phyloP scores from a whole-genome alignment of 2,113 vertebrate species.

The Sterrhoptilus dennistouni region DNA sequence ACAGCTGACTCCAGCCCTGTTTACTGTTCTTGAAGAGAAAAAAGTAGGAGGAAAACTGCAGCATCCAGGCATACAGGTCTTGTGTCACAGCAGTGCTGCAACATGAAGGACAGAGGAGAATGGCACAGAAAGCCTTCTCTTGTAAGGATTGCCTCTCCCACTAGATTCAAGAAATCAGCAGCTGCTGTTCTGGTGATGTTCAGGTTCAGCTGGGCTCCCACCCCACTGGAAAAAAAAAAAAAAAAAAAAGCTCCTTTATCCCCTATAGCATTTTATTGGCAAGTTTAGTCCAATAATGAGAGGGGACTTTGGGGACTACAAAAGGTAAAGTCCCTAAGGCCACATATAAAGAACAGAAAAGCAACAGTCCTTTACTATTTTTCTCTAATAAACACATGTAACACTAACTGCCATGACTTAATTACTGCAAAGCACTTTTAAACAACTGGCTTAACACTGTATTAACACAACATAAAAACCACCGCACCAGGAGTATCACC shows the following conservation, averaged over 20 bases:
- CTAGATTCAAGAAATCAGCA: background rate
- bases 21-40: background rate
- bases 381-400: slow-evolving; percentile 58
- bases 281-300: slow-evolving; percentile 12
- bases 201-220: slow-evolving; percentile 3
- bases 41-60: background rate
- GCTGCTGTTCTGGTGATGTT: background rate
- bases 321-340: slow-evolving; percentile 35
- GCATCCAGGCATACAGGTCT: background rate
- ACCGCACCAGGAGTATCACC: slow-evolving; percentile 16
- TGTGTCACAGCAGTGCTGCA: background rate
- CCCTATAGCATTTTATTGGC: slow-evolving; percentile 25
- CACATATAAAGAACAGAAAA: slow-evolving; percentile 9
- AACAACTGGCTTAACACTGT: slow-evolving; percentile 65
- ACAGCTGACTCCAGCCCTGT: background rate
- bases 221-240: background rate
- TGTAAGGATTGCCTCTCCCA: background rate
- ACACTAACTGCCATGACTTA: slow-evolving; percentile 50
- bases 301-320: slow-evolving; percentile 37
- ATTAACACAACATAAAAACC: slow-evolving; percentile 65
- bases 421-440: slow-evolving; percentile 64
- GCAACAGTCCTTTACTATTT: slow-evolving; percentile 29
- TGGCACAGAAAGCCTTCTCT: background rate
- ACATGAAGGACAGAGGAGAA: rapidly evolving
- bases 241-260: background rate